phyloP scores from a whole-genome alignment of 2,113 vertebrate genomes.

The Struthio camelus region DNA sequence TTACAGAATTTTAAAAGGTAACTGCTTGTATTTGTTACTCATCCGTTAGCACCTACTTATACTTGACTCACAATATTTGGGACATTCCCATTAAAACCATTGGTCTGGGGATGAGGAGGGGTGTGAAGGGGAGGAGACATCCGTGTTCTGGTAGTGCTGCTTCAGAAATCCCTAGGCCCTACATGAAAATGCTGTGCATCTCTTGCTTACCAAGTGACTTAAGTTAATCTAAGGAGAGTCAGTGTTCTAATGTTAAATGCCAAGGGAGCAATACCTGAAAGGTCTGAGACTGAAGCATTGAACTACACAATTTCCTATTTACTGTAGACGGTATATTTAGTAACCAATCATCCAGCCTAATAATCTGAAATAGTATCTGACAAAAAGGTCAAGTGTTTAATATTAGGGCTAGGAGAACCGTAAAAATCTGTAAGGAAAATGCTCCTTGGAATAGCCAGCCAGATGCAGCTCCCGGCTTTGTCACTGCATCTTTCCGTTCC shows the following conservation, averaged over 20 bases:
- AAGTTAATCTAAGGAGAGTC: constrained; percentile 30
- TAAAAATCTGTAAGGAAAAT: constrained; percentile 68
- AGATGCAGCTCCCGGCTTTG: neutral
- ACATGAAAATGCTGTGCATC: neutral
- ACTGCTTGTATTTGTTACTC: neutral
- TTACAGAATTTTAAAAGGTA: neutral
- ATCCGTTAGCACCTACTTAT: neutral
- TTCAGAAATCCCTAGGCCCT: neutral
- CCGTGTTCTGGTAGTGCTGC: neutral
- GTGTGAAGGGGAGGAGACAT: neutral
- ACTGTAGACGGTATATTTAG: constrained; percentile 75
- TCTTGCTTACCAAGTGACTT: constrained; percentile 29
- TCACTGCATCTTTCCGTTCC: constrained; percentile 19
- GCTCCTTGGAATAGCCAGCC: constrained; percentile 62
- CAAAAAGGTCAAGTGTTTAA: constrained; percentile 78
- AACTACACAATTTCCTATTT: constrained; percentile 73
- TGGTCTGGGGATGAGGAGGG: neutral
- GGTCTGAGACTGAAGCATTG: constrained; percentile 43
- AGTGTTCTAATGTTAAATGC: constrained; percentile 49
- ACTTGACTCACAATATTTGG: neutral
- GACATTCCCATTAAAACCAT: neutral
- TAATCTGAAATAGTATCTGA: constrained; percentile 73
- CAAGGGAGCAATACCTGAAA: constrained; percentile 62
- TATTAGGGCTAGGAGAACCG: constrained; percentile 61
- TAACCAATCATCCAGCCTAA: constrained; percentile 75